Evolutionary conservation across 1,140 invertebrate species (phyloP).

Genomic region (Rhagoletis pomonella): DNA sequence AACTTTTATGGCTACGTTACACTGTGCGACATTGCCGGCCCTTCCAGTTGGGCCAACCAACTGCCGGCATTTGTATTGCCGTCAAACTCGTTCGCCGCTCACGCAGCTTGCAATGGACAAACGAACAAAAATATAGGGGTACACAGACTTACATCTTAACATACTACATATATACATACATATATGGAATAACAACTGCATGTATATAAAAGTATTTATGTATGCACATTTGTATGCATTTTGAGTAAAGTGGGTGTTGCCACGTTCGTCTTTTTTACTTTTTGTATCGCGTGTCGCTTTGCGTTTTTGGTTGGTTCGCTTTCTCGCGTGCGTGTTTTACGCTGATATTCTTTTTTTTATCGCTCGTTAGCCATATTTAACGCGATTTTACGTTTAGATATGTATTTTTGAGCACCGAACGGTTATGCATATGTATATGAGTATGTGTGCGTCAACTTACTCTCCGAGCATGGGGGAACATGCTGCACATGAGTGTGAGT

Average conservation of each 20-base stretch:
- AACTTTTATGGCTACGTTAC: no score
- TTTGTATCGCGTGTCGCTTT: neutral
- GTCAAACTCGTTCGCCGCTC: slow-evolving; percentile 2
- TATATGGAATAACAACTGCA: no score
- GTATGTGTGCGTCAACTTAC: neutral
- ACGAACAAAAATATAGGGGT: neutral
- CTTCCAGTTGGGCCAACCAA: slow-evolving; percentile 31
- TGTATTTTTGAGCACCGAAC: neutral
- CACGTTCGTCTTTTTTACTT: slow-evolving; percentile 28
- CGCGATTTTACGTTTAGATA: slow-evolving; percentile 54
- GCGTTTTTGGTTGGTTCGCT: slow-evolving; percentile 25
- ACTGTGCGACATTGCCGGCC: neutral
- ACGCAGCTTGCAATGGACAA: neutral
- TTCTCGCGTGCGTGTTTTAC: neutral
- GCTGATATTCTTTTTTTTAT: slow-evolving; percentile 31
- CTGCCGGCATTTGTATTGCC: neutral
- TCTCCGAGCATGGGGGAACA: neutral
- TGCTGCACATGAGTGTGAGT: neutral
- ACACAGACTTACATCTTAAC: neutral
- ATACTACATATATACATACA: neutral
- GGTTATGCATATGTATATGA: no score
- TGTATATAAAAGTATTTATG: neutral
- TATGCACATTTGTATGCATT: neutral
- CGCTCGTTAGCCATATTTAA: slow-evolving; percentile 19
- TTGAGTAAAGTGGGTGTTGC: slow-evolving; percentile 55